A percentile compares a stretch with the other conserved stretches of the same genome.
Conservation (phyloP, 2,113 vertebrate species). For the Tautogolabrus adspersus region DNA sequence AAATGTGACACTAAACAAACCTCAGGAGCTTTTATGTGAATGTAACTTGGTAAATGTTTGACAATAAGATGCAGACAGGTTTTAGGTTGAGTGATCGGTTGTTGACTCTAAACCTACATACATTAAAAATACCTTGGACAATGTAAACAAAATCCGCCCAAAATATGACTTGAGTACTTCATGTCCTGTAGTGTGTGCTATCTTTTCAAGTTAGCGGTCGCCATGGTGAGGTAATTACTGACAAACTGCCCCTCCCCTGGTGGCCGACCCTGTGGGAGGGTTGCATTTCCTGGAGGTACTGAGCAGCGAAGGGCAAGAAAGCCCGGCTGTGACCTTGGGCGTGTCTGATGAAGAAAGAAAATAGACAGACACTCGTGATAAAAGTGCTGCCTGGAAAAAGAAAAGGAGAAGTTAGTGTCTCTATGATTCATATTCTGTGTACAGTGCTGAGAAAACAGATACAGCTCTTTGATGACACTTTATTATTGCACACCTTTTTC, state of each 20-base stretch:
- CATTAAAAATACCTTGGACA: too few species aligned
- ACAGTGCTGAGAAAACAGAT: neutral
- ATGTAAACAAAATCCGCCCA: too few species aligned
- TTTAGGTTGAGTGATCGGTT: neutral
- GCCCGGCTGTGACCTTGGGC: conserved; percentile 63
- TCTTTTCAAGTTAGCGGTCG: neutral
- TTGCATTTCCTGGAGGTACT: conserved; percentile 65
- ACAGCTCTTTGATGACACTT: too few species aligned
- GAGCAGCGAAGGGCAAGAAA: conserved; percentile 55
- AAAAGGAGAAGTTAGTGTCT: neutral
- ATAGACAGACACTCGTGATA: conserved; percentile 28
- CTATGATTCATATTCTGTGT: neutral
- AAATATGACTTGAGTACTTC: neutral
- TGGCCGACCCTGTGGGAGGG: conserved; percentile 48
- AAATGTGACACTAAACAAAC: neutral
- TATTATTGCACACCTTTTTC: too few species aligned
- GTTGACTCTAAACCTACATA: too few species aligned
- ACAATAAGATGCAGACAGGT: neutral
- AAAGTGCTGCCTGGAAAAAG: conserved; percentile 9
- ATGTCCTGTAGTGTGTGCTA: neutral
- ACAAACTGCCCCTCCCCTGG: conserved; percentile 19
- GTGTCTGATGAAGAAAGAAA: conserved; percentile 61
- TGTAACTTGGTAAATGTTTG: neutral
- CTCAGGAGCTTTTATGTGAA: neutral
- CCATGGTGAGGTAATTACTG: conserved; percentile 33